Evolutionary conservation across 2,797 vertebrate genomes (phyloP).

Genomic region (Gymnothorax javanicus): DNA sequence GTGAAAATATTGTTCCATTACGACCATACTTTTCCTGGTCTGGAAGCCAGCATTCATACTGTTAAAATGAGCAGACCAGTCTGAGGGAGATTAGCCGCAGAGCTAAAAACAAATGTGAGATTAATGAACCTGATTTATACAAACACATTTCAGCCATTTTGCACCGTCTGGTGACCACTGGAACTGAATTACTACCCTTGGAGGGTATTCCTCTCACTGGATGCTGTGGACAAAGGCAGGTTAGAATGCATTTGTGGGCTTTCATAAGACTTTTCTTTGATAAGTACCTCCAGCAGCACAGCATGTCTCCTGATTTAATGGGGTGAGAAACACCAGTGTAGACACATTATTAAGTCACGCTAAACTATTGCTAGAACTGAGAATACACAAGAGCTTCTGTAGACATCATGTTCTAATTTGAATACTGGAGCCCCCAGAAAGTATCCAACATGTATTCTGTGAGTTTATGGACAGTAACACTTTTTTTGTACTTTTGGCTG

Average conservation of each 20-base stretch:
- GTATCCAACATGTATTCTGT: too few relatives aligned
- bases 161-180: conserved; percentile 54
- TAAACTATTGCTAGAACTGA: conserved; percentile 49
- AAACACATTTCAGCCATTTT: conserved; percentile 54
- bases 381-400: conserved; percentile 48
- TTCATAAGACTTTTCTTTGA: conserved; percentile 38
- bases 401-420: conserved; percentile 47
- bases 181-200: conserved; percentile 41
- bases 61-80: conserved; percentile 49
- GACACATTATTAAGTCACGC: conserved; percentile 58
- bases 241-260: conserved; percentile 39
- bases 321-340: conserved; percentile 43
- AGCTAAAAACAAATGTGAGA: conserved; percentile 34
- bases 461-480: too few relatives aligned
- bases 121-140: conserved; percentile 38
- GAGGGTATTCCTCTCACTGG: conserved; percentile 47
- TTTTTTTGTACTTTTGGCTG: too few relatives aligned
- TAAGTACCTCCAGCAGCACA: conserved; percentile 53
- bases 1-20: conserved; percentile 62
- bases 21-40: conserved; percentile 59
- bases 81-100: conserved; percentile 47
- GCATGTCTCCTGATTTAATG: conserved; percentile 58
- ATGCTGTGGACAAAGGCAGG: conserved; percentile 38
- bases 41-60: conserved; percentile 57
- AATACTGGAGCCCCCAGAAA: neutral